These are phyloP conservation scores for Temnothorax curvispinosus DNA, from an alignment of 1,140 invertebrate species.

Conservation along the genomic window DNA sequence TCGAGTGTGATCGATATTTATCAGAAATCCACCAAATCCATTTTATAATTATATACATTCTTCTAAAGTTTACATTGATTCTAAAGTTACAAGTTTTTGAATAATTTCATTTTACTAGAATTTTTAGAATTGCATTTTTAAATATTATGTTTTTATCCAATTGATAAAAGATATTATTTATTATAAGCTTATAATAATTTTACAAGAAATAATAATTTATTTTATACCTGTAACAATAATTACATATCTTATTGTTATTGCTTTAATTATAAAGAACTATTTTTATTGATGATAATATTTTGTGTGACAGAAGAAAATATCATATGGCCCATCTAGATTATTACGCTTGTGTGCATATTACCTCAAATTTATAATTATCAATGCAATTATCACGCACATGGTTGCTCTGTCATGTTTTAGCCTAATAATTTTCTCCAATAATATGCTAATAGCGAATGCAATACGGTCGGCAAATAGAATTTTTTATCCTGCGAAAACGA, in stretches of 20 bases:
- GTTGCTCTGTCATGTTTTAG: not conserved
- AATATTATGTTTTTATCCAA: not conserved
- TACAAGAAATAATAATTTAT: not conserved
- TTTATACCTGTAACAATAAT: not conserved
- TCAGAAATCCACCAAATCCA: not conserved
- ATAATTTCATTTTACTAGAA: not conserved
- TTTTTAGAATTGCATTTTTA: not conserved
- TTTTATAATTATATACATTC: not conserved
- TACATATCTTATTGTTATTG: not conserved
- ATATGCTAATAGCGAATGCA: not conserved
- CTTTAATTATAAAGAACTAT: not conserved
- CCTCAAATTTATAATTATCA: not conserved
- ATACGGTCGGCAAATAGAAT: not conserved
- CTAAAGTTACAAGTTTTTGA: not conserved
- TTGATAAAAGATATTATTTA: not conserved
- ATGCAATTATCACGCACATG: not conserved
- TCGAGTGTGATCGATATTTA: not conserved
- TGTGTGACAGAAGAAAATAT: not conserved
- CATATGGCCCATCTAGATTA: not conserved
- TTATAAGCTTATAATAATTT: not conserved
- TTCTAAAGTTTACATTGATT: not conserved
- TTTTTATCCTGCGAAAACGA: not conserved
- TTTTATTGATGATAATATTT: slow-evolving; percentile 13
- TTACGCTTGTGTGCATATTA: slow-evolving; percentile 10
- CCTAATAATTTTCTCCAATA: not conserved